Base-by-base conservation (phyloP, 2,797 vertebrate genomes). In the Psittacula derbiana region DNA sequence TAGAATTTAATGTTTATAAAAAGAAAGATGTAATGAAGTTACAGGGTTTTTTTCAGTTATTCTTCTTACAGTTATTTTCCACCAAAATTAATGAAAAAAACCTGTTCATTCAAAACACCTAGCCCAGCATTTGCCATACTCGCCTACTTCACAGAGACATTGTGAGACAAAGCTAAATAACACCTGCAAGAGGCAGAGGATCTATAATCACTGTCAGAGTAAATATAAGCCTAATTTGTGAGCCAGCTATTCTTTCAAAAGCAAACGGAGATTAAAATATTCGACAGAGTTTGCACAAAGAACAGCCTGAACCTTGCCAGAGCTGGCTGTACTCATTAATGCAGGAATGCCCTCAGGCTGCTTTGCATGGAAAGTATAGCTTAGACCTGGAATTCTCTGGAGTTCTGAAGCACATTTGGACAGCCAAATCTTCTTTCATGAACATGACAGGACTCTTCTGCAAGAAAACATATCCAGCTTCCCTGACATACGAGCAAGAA, bases 231-330 rank as follows among this genome's bases (percentile, higher is more conserved):
- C 71, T 52, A 80, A 49, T 27, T 40, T 88, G 47, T n/a, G 55
- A 95, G 95, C 66, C 93, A 94, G 86, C 67, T 76, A 69, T 78
- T 89, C 90, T 92, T 90, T 83, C 86, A 92, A 88, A 97, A 82
- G 88, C 79, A 87, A 86, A 91, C 20, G 49, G 28, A 90, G 86
- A 95, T 96, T 93, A 96, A 92, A 95, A 92, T 76, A 93, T 95
- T 93, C 16, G 5, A 69, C n/a, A 19, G 47, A 75, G 78, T 92
- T 83, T 80, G 67, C 88, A 81, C 64, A 97, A 93, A 96, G 97
- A 95, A 97, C 97, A 97, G 86, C 50, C 72, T 94, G 97, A 97
- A 97, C 95, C 96, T 71, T 87, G 88, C 90, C 88, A 95, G 96
- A 92, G 92, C 92, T 86, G 91, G 85, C 82, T 92, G 94, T 80